Evolutionary conservation across 2,888 invertebrate genomes (phyloP), one percentile per base, ranked within the genome.

Genomic region (Elegia similella): DNA sequence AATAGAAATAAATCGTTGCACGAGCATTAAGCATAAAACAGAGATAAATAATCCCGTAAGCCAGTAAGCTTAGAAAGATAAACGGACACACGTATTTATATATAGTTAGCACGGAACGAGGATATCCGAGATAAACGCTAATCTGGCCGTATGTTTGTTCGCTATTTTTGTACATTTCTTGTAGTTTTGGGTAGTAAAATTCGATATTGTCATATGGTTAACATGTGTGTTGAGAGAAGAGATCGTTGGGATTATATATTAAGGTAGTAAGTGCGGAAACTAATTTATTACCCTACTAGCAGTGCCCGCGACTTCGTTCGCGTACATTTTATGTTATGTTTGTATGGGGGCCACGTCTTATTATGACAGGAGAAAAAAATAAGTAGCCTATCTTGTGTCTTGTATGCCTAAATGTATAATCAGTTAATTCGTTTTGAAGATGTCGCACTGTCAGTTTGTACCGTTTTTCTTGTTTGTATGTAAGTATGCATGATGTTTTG

Each of bases 31-130:
- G 50, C 13, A 17, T 50, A 34, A 50, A 50, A 50, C 34, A 16
- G 50, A 38, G 16, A 50, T 30, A 47, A 15, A 34, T 52, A 52
- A 53, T 53, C 52, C 13, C 34, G 15, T 42, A 53, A 53, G 52
- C 52, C 29, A 50, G 50, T 42, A 42, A 53, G 52, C 52, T 29
- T 53, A 42, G 52, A 23, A 53, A 53, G 52, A 53, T 38, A 53
- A 42, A 53, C 42, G 42, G 42, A 6, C 29, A 23, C 8, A 23
- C 38, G 13, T 52, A 52, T 53, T 29, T 53, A 53, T 53, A 53
- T 53, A 42, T 53, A 53, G 42, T 53, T 53, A 29, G 42, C 42
- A 42, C 52, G 42, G 12, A 53, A 42, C 30, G 29, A 29, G 52
- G 42, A 42, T 53, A 29, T 53, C 13, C 42, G 52, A 53, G 52